phyloP scores from a whole-genome alignment of 2,113 vertebrate species.

The Halichoerus grypus region DNA sequence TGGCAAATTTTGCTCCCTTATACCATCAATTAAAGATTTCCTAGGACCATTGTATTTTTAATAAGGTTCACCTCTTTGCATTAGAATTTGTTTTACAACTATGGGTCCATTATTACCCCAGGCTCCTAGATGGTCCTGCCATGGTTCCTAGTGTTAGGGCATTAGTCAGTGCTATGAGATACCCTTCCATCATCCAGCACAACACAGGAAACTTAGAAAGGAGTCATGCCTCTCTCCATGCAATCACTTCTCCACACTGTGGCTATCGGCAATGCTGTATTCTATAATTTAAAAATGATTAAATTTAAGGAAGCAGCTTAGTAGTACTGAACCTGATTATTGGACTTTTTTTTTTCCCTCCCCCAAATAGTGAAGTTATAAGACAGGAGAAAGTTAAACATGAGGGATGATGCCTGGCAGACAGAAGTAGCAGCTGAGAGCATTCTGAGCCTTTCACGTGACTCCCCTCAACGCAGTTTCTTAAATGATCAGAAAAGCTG shows the following conservation, averaged over 20 bases:
- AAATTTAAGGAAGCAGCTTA: neutral
- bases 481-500: neutral
- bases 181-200: neutral
- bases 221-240: neutral
- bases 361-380: neutral
- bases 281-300: neutral
- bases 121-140: no score
- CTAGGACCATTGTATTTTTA: neutral
- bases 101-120: neutral
- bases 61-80: no score
- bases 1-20: neutral
- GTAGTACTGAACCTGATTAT: neutral
- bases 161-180: neutral
- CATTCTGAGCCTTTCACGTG: neutral
- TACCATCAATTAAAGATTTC: neutral
- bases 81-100: neutral
- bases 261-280: fast-evolving
- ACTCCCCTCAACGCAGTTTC: neutral
- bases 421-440: neutral
- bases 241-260: no score
- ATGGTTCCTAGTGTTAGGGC: neutral
- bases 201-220: neutral
- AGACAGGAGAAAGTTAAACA: neutral
- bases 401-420: neutral
- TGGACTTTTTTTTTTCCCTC: fast-evolving